Conservation (phyloP, 2,888 invertebrate genomes). For the Drosophila nr. fundita region DNA sequence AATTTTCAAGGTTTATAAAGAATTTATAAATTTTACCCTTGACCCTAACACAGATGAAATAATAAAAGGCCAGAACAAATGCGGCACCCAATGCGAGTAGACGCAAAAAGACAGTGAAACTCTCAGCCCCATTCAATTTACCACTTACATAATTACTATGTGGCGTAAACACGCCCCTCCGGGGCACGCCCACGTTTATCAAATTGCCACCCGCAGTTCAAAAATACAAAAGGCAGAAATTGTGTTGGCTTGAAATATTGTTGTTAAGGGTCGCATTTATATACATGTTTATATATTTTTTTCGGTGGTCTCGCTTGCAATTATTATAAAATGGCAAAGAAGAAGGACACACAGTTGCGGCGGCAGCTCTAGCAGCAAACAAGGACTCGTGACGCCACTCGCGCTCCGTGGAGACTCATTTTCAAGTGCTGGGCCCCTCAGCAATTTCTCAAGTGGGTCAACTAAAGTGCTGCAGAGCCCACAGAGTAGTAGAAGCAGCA, state of each 20-base stretch:
- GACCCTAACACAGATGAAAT: background rate
- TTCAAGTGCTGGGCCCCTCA: conserved; percentile 69
- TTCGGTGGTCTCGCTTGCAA: conserved; percentile 69
- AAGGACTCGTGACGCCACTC: conserved; percentile 53
- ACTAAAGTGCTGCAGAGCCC: conserved; percentile 49
- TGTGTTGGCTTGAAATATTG: conserved; percentile 60
- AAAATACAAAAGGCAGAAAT: conserved; percentile 48
- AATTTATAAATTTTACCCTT: background rate
- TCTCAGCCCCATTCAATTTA: conserved; percentile 41
- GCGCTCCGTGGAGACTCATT: conserved; percentile 78
- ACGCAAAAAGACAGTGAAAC: conserved; percentile 12
- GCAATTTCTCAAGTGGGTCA: conserved; percentile 75
- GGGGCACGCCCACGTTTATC: conserved; percentile 56
- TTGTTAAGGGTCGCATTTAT: conserved; percentile 62
- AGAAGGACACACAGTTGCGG: conserved; percentile 51
- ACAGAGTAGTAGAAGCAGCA: conserved; percentile 18
- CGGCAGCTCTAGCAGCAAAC: conserved; percentile 25
- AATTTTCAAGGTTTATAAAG: background rate
- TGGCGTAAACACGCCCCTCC: conserved; percentile 30
- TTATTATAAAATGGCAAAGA: conserved; percentile 75
- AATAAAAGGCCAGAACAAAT: background rate
- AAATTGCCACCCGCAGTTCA: conserved; percentile 45
- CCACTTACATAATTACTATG: conserved; percentile 61
- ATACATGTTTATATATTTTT: conserved; percentile 31
- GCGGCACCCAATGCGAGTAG: background rate